A percentile compares a stretch with the other conserved stretches of the same genome.
Conservation (phyloP, 2,888 invertebrate species). For the Lasioglossum oenotherae region DNA sequence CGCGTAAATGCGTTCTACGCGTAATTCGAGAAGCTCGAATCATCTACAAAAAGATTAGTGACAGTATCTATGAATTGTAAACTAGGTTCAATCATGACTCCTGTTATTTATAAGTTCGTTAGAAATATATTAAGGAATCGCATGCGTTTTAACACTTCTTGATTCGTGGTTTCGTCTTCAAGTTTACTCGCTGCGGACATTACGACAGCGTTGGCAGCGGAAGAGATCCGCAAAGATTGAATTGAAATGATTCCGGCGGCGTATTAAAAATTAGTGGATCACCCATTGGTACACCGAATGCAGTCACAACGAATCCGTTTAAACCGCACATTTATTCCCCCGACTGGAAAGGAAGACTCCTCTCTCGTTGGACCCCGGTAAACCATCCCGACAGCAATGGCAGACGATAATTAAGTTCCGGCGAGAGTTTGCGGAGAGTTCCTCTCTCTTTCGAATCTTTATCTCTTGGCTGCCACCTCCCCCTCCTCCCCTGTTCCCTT, state of each 20-base stretch:
- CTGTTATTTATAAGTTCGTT: not conserved
- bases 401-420: slow-evolving; percentile 81
- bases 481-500: slow-evolving; percentile 21
- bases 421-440: slow-evolving; percentile 76
- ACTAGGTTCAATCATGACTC: too few relatives aligned
- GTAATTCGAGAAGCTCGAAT: slow-evolving; percentile 9
- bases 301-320: slow-evolving; percentile 2
- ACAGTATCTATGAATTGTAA: too few relatives aligned
- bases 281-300: slow-evolving; percentile 5
- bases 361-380: slow-evolving; percentile 53
- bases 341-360: slow-evolving; percentile 14
- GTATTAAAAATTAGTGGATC: slow-evolving; percentile 7
- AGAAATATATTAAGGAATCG: not conserved
- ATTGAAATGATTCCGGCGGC: not conserved
- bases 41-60: not conserved
- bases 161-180: not conserved
- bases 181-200: not conserved
- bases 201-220: not conserved
- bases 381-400: slow-evolving; percentile 75
- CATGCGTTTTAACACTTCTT: not conserved
- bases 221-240: not conserved
- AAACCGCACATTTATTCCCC: slow-evolving; percentile 27
- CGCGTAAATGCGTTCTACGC: not conserved
- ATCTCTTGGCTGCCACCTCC: slow-evolving; percentile 38
- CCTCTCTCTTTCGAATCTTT: slow-evolving; percentile 57